phyloP scores from a whole-genome alignment of 2,888 invertebrate species.

The Drosophila recens region DNA sequence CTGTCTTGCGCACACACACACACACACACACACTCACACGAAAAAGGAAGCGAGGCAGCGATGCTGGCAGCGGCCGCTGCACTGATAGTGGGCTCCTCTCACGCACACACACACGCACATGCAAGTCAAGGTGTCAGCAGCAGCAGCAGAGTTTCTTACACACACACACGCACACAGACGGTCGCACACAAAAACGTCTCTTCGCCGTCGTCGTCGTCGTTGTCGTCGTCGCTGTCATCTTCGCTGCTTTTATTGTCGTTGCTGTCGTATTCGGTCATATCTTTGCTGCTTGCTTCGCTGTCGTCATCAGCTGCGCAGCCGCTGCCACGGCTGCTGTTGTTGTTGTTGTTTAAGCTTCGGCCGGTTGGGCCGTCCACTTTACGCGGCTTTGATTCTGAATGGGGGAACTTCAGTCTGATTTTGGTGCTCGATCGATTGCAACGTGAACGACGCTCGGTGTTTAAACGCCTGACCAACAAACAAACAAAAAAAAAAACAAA shows the following conservation, averaged over 20 bases:
- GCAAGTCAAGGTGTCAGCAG: conserved; percentile 34
- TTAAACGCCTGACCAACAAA: conserved; percentile 17
- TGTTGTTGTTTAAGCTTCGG: conserved; percentile 63
- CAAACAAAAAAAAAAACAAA: too few relatives aligned
- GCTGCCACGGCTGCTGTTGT: conserved; percentile 25
- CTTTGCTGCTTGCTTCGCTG: conserved; percentile 58
- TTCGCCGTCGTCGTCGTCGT: conserved; percentile 15
- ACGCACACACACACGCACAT: conserved; percentile 5
- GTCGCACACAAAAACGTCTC: conserved; percentile 37
- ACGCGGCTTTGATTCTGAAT: conserved; percentile 78
- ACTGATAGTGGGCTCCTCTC: conserved; percentile 56
- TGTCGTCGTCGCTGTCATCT: conserved; percentile 42
- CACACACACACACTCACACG: conserved; percentile 9
- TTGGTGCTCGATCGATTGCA: conserved; percentile 85
- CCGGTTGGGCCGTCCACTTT: conserved; percentile 50
- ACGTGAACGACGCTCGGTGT: conserved; percentile 81
- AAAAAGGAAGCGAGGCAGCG: conserved; percentile 10
- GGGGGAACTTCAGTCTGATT: conserved; percentile 84
- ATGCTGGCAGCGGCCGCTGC: conserved; percentile 44
- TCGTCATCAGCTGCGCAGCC: conserved; percentile 60
- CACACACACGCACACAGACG: conserved; percentile 7
- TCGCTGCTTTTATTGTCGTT: conserved; percentile 35
- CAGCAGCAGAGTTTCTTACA: conserved; percentile 5
- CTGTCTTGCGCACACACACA: conserved; percentile 1
- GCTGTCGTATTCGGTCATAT: conserved; percentile 82